Percentiles rank a stretch among this genome's conserved stretches.
Conservation (phyloP, 2,797 vertebrate genomes). For the Adrianichthys oophorus region DNA sequence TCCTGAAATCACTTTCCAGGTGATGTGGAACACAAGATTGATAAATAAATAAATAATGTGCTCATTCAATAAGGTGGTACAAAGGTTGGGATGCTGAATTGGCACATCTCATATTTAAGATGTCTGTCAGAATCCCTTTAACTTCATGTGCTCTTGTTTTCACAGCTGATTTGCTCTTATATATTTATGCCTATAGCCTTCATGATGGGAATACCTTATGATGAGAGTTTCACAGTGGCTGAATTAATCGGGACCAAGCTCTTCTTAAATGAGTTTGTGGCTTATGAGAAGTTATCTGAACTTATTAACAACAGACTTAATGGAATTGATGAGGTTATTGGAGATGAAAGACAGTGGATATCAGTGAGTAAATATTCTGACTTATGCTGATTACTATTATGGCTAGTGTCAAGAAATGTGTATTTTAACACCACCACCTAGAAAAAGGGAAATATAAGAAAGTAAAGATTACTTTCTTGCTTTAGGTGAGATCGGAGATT, state of each 20-base stretch:
- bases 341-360: conserved; percentile 79
- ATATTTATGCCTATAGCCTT: conserved; percentile 92
- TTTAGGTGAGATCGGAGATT: conserved; percentile 87
- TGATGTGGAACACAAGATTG: conserved; percentile 50
- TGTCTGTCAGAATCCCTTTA: conserved; percentile 1
- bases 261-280: conserved; percentile 96
- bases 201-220: conserved; percentile 88
- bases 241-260: conserved; percentile 92
- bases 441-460: not conserved
- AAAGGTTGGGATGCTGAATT: not conserved
- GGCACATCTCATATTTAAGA: no score
- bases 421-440: not conserved
- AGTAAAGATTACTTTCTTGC: not conserved
- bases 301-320: conserved; percentile 82
- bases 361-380: conserved; percentile 76
- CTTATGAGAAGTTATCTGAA: conserved; percentile 83
- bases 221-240: conserved; percentile 84
- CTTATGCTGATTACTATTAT: not conserved
- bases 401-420: not conserved
- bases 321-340: conserved; percentile 73
- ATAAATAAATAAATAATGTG: not conserved
- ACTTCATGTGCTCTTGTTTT: conserved; percentile 15
- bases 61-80: not conserved
- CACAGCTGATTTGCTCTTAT: conserved; percentile 92
- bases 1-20: conserved; percentile 88